Base-by-base conservation (phyloP, 2,113 vertebrate genomes). In the Miniopterus natalensis region DNA sequence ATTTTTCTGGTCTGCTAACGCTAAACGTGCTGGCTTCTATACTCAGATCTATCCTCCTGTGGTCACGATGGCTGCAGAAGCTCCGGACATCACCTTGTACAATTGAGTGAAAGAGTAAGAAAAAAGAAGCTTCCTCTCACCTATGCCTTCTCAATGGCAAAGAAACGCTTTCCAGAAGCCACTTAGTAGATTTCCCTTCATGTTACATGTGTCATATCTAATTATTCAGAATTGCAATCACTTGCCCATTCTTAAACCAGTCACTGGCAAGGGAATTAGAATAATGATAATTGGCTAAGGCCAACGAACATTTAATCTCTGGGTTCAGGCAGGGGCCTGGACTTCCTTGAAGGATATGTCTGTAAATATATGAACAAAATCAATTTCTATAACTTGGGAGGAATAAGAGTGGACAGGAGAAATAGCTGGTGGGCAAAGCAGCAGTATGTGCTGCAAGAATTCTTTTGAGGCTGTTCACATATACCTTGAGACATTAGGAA, bases 101-200 rank as follows among this genome's bases (percentile, higher is more conserved):
- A 86, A 65, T 45, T 53, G 20, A 77, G 86, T 8, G 4, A 84
- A 68, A 59, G n/a, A 4, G 20, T 23, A 12, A 68, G 47, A n/a
- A 61, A 88, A 73, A 55, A 14, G 40, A 90, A 90, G 18, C 5
- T 13, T 42, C 78, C 47, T 84, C 31, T 65, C 8, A 2, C 3
- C 1, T 57, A 12, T 4, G 20, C 29, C 47, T 83, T 81, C 90
- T 53, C 68, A 83, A 87, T 27, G 77, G 45, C 53, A 59, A 84
- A 84, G 66, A 81, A 91, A 75, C 5, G 21, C 66, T 83, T 90
- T 87, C n/a, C 27, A 53, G 83, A 87, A 83, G 27, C 36, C 21
- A 12, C 42, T 93, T 90, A 23, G 51, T 49, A 61, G 59, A 94
- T 68, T 65, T 87, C n/a, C 27, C 18, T 14, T 81, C 59, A 27